Base-by-base conservation (phyloP, 2,888 invertebrate species). In the Drosophila recens region DNA sequence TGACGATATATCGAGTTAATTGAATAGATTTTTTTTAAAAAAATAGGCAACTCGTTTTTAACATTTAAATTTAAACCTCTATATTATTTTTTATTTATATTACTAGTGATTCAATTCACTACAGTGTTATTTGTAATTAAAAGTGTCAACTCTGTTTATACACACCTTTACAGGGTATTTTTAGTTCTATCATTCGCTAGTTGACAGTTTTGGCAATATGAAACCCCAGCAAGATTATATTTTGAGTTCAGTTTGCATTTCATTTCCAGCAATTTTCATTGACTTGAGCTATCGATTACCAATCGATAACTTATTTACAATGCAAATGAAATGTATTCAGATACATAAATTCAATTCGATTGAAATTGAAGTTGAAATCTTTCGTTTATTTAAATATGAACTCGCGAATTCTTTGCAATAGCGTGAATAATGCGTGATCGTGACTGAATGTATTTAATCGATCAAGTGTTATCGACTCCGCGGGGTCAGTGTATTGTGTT, bases 401-500 rank as follows among this genome's bases (percentile, higher is more conserved):
- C 33, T 42, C 17, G 43, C 43, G 17, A 56, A 56, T 43, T 43
- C 43, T 43, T n/a, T 17, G 42, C 42, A 43, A 56, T 33, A 56
- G 20, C 56, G 33, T 43, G 43, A 56, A 56, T 36, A 56, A 34
- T 53, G 61, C 34, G 42, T 52, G 43, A 56, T 56, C 56, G 20
- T 43, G 43, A 56, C 43, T 56, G 34, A 34, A 45, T 56, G n/a
- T 45, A 23, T 56, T 45, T n/a, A 45, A 23, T 34, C 17, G 23
- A 62, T 62, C 43, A 45, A 53, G 43, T 62, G 61, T 52, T 56
- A 45, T 34, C 56, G 20, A 45, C 23, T 34, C 34, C 8, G 11
- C 23, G 52, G 61, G 61, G 52, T 61, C 52, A 61, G 17, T 48
- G 23, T 15, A 23, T 27, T 40, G 34, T 4, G 30, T 1, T 15